Percentiles rank a stretch among this genome's conserved stretches.
phyloP scores from a whole-genome alignment of 2,113 vertebrate genomes.

The Amazona vittata region DNA sequence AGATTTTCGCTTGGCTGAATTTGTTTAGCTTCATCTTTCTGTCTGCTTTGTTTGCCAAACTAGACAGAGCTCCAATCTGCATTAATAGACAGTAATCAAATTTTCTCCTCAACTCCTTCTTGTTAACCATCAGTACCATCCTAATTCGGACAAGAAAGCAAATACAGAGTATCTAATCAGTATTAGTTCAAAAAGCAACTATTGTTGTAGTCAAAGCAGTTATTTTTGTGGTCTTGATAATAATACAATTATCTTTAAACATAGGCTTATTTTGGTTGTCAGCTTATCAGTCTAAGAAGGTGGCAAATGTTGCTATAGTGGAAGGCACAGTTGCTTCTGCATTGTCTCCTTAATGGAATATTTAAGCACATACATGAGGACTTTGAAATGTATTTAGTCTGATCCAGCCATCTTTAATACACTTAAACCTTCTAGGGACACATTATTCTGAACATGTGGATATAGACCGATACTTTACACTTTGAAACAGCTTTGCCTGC shows the following conservation, averaged over 20 bases:
- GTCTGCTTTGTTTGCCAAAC: not conserved
- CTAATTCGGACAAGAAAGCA: not conserved
- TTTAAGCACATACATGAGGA: not conserved
- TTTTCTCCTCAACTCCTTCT: not conserved
- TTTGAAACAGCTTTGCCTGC: constrained; percentile 12
- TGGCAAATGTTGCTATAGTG: not conserved
- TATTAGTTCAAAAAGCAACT: constrained; percentile 7
- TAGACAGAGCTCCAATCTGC: not conserved
- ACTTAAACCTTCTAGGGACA: constrained; percentile 16
- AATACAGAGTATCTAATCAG: not conserved
- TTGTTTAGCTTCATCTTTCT: not conserved
- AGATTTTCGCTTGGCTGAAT: not conserved
- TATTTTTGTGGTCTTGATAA: not conserved
- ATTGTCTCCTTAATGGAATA: not conserved
- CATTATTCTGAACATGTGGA: not conserved
- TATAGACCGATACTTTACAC: not conserved
- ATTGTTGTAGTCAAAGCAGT: not conserved
- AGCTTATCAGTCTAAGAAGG: not conserved
- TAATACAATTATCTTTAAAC: not conserved
- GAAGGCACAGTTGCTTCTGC: not conserved
- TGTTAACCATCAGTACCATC: not conserved
- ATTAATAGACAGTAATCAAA: not conserved
- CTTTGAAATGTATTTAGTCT: not conserved
- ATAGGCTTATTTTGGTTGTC: not conserved
- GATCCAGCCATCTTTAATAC: not conserved